Evolutionary conservation across 2,113 vertebrate genomes (phyloP).

Genomic region (Oriolus oriolus): DNA sequence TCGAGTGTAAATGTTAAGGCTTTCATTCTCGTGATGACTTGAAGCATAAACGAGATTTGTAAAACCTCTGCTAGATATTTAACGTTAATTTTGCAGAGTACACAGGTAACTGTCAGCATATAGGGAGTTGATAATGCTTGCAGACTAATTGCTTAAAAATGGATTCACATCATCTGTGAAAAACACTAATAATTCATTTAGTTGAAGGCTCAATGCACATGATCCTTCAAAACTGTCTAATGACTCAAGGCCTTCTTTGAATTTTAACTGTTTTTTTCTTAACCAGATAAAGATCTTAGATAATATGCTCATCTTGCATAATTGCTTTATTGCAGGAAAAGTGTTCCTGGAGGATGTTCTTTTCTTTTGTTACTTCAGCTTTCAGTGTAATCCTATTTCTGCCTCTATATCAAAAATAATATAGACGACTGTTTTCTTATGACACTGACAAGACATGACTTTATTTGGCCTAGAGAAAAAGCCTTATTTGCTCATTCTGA

Average conservation of each 20-base stretch:
- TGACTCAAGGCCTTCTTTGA: background rate
- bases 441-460: background rate
- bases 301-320: background rate
- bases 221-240: background rate
- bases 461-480: background rate
- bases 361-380: slow-evolving; percentile 4
- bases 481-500: background rate
- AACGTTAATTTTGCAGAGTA: background rate
- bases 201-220: background rate
- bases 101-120: background rate
- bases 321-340: slow-evolving; percentile 15
- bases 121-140: background rate
- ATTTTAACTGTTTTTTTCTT: background rate
- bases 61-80: background rate
- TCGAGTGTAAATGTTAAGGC: background rate
- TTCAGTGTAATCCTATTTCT: background rate
- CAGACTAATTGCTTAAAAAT: background rate
- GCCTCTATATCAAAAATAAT: background rate
- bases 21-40: background rate
- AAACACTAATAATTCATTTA: slow-evolving; percentile 2
- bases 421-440: background rate
- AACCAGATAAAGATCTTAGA: background rate
- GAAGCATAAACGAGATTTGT: background rate
- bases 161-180: background rate
- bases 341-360: background rate